Base-by-base conservation (phyloP, 2,888 invertebrate species). In the Agrypnus murinus region DNA sequence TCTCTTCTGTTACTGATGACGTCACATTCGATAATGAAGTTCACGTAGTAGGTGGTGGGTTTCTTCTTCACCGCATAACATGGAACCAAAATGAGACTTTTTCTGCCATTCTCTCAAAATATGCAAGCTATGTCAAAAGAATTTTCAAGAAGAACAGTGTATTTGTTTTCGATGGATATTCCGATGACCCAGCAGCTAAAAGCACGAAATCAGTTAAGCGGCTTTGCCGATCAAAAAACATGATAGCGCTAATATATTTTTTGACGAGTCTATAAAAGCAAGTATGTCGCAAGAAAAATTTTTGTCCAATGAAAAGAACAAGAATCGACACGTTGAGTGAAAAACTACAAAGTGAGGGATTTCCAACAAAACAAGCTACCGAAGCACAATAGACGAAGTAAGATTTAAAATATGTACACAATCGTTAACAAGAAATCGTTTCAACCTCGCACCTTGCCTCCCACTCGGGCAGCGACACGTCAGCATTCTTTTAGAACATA, bases 151-250 rank as follows among this genome's bases (percentile, higher is more conserved):
- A 48, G 12, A 71, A 70, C 12, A 55, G 65, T 36, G 58, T 69
- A 10, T 71, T 78, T 34, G 74, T 80, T 43, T 79, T 80, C 69
- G 77, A 79, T 68, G 77, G 76, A 34, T 77, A 79, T 69, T 62
- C 73, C 65, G 63, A 31, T 43, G 46, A 31, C 34, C 6, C 25
- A 59, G 57, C 9, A 74, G 3, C 25, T 25, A 5, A 65, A 48
- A 71, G 58, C 40, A 77, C 75, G 0, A 81, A 80, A 67, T 66
- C 57, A 40, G 71, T 74, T 53, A 79, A 80, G 74, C 59, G 76
- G 31, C 59, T 62, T 43, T 75, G 77, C 34, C 68, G 80, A 72
- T 48, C 65, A 15, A 63, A 62, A 12, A 57, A 58, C 15, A 65
- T 8, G 9, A 36, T 9, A 76, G 53, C 10, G 50, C 69, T 12